These are phyloP conservation scores for Apostichopus leukothele DNA, from an alignment of 53 echinoderm and acorn worm genomes.

Conservation along the genomic window DNA sequence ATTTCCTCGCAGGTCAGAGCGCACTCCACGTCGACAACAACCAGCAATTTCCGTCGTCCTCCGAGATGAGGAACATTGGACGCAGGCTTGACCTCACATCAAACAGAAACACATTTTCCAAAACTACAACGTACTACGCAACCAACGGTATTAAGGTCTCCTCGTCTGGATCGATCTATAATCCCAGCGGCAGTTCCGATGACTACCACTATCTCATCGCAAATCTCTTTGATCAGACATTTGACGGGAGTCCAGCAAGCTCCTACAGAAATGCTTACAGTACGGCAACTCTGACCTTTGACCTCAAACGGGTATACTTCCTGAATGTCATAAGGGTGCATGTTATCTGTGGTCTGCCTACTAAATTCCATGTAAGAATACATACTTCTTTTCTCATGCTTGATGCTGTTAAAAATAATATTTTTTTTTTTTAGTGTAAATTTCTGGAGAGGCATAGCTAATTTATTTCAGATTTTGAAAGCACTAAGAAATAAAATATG, in stretches of 20 bases:
- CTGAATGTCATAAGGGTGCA: slow-evolving; percentile 79
- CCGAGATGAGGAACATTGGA: slow-evolving; percentile 80
- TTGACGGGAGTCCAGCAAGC: slow-evolving; percentile 48
- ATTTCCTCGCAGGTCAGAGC: slow-evolving; percentile 43
- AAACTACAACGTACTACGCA: slow-evolving; percentile 1
- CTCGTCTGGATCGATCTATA: background rate
- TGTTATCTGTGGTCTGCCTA: slow-evolving; percentile 55
- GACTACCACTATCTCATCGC: slow-evolving; percentile 58
- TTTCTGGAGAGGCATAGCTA: no score
- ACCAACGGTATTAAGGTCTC: background rate
- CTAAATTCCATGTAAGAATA: slow-evolving; percentile 68
- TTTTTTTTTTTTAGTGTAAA: no score
- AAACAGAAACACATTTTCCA: slow-evolving; percentile 8
- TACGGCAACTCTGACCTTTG: slow-evolving; percentile 59
- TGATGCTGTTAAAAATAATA: background rate
- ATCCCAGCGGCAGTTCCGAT: slow-evolving; percentile 26
- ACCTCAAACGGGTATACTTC: slow-evolving; percentile 60
- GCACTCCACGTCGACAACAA: slow-evolving; percentile 69
- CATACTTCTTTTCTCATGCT: background rate
- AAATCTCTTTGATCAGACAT: slow-evolving; percentile 80
- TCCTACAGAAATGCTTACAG: slow-evolving; percentile 37
- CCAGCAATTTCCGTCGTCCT: slow-evolving; percentile 52
- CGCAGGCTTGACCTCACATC: slow-evolving; percentile 59
- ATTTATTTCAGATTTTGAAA: no score
- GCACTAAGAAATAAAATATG: no score